Evolutionary conservation across 2,113 vertebrate genomes (phyloP).

Genomic region (Eubucco bourcierii): DNA sequence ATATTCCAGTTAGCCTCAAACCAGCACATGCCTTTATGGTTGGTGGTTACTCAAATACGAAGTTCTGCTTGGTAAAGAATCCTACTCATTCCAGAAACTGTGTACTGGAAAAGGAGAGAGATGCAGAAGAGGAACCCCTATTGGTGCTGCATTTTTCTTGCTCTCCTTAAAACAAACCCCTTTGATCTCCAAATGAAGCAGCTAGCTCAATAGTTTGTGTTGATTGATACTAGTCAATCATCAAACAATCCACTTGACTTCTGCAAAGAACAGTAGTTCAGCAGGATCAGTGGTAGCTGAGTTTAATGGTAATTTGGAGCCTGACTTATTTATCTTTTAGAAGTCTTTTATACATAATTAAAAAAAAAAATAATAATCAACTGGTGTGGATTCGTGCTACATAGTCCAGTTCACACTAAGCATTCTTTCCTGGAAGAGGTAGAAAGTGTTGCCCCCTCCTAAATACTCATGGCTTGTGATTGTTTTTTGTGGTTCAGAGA

Average conservation of each 20-base stretch:
- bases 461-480: background rate
- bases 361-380: background rate
- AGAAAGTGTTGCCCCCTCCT: background rate
- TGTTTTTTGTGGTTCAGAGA: background rate
- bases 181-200: conserved; percentile 34
- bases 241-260: background rate
- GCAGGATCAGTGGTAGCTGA: conserved; percentile 26
- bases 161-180: background rate
- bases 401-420: background rate
- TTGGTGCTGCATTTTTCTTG: background rate
- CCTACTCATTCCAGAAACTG: background rate
- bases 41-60: background rate
- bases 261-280: conserved; percentile 44
- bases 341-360: conserved; percentile 1
- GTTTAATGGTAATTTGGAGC: conserved; percentile 44
- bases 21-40: background rate
- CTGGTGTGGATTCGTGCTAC: background rate
- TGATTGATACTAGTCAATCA: conserved; percentile 35
- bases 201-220: background rate
- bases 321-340: conserved; percentile 11
- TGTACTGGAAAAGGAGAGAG: background rate
- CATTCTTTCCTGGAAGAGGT: background rate
- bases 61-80: background rate
- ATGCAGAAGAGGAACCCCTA: background rate
- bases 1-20: too few species aligned